These are phyloP conservation scores for Asarcornis scutulata DNA, from an alignment of 2,113 vertebrate genomes.

Conservation along the genomic window DNA sequence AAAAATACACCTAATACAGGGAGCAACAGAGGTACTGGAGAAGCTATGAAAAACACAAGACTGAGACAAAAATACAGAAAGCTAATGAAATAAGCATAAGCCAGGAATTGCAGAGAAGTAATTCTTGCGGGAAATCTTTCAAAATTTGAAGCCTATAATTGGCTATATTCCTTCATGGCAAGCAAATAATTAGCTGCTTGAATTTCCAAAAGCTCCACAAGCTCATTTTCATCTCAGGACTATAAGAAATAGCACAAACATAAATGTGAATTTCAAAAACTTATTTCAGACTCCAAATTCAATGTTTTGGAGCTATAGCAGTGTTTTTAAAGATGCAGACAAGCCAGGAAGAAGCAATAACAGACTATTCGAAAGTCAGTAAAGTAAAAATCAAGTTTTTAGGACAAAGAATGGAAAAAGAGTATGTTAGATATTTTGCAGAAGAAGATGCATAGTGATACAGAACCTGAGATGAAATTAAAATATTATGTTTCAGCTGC, in stretches of 20 bases:
- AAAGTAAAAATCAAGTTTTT: neutral
- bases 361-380: neutral
- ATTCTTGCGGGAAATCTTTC: neutral
- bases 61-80: neutral
- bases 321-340: neutral
- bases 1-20: neutral
- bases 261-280: neutral
- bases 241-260: neutral
- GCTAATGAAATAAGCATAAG: neutral
- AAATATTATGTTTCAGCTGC: neutral
- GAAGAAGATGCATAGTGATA: neutral
- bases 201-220: neutral
- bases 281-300: neutral
- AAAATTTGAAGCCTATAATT: neutral
- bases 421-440: neutral
- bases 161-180: neutral
- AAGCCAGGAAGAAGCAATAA: neutral
- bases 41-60: neutral
- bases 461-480: neutral
- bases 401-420: neutral
- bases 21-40: neutral
- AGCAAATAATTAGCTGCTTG: neutral
- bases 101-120: neutral
- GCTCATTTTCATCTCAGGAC: neutral
- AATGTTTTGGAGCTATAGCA: neutral